Base-by-base conservation (phyloP, 2,888 invertebrate species). In the Lasioglossum marginatum region DNA sequence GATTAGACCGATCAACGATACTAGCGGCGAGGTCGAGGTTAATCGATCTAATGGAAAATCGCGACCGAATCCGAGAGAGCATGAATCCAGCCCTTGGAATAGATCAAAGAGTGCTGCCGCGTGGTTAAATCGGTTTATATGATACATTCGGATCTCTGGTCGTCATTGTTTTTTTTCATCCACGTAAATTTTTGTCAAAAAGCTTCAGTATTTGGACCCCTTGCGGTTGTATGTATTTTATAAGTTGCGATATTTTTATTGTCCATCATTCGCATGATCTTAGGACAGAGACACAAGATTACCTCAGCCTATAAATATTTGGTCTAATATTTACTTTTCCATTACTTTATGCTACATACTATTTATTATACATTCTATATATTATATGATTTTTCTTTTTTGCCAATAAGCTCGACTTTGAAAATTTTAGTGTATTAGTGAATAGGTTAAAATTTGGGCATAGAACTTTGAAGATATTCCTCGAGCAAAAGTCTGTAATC, bases 1-100 rank as follows among this genome's bases (percentile, higher is more conserved):
- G 86, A 84, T 84, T 77, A 78, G 79, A 70, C 77, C 70, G 45
- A 60, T 5, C 72, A 84, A 70, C 57, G 57, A 68, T 73, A 73
- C 48, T 34, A 34, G 70, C 27, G 31, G 43, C 40, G 57, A 70
- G 45, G 77, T 80, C 68, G 57, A 74, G 81, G 82, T 60, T 84
- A 83, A 86, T 86, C 81, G 85, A 79, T 86, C 77, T 72, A 83
- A 86, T 78, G 78, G 82, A 86, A 84, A 37, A 60, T 78, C 77
- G 70, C 68, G 78, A 79, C 40, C 63, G 63, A 78, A 68, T 1
- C 6, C n/a, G 45, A 37, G 43, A 57, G 40, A 68, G 45, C 57
- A 57, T 1, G 60, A 79, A 57, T 3, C 43, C 48, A 81, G 23
- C 40, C 43, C 48, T 74, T 70, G 23, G 48, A 27, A 45, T 71